Percentiles rank a stretch among this genome's conserved stretches.
Evolutionary conservation across 2,113 vertebrate species (phyloP).

Genomic region (Halcyon malimbica): DNA sequence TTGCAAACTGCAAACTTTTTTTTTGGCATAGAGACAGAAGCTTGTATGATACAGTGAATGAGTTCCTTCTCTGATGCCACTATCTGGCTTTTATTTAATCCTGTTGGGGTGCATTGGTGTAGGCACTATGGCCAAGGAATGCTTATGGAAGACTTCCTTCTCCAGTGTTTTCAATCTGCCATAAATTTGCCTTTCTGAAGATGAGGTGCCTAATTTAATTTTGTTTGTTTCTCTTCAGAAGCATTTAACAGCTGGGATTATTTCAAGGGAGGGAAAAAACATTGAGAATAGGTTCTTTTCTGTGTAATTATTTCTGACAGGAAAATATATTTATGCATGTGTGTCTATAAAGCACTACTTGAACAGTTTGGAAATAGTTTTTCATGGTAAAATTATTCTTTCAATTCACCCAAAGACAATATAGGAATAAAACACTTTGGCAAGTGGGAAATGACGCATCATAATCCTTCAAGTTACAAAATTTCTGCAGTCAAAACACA

Average conservation of each 20-base stretch:
- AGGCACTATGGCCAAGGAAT: neutral
- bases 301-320: neutral
- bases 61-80: neutral
- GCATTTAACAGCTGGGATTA: neutral
- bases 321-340: neutral
- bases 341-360: neutral
- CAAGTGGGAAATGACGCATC: neutral
- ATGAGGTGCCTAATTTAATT: neutral
- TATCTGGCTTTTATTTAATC: neutral
- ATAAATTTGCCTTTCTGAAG: neutral
- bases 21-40: neutral
- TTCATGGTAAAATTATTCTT: neutral
- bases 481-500: neutral
- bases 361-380: neutral
- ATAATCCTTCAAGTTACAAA: neutral
- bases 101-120: neutral
- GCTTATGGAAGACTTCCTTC: neutral
- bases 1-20: neutral
- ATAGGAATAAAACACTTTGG: neutral
- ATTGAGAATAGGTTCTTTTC: neutral
- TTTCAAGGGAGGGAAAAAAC: accelerated
- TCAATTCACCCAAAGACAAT: neutral
- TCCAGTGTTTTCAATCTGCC: neutral
- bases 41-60: neutral
- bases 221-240: neutral